Evolutionary conservation across 2,888 invertebrate species (phyloP).

Genomic region (Drosophila planitibia): DNA sequence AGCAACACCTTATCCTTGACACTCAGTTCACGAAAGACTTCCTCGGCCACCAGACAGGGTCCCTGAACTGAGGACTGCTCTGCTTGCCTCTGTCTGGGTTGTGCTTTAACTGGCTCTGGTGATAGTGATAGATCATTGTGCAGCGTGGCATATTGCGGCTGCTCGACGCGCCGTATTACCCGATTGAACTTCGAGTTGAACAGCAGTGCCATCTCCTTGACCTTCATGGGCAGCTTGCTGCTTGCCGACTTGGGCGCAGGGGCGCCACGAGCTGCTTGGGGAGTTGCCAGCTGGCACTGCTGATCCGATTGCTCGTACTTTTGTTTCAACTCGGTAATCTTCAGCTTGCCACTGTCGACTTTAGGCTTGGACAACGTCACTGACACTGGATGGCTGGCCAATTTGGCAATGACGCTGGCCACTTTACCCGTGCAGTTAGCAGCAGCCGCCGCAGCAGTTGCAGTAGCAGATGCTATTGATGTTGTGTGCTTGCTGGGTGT

Average conservation of each 20-base stretch:
- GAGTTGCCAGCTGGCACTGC: slow-evolving; percentile 10
- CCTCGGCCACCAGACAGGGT: slow-evolving; percentile 79
- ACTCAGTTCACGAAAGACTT: slow-evolving; percentile 79
- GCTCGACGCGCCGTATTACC: slow-evolving; percentile 64
- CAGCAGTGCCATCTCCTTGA: slow-evolving; percentile 81
- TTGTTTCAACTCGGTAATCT: slow-evolving; percentile 73
- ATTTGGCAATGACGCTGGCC: slow-evolving; percentile 68
- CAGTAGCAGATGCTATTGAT: neutral
- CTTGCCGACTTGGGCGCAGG: neutral
- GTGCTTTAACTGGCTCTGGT: slow-evolving; percentile 45
- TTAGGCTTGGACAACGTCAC: slow-evolving; percentile 34
- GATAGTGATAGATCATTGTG: slow-evolving; percentile 68
- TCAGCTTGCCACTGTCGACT: slow-evolving; percentile 31
- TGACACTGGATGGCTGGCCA: slow-evolving; percentile 47
- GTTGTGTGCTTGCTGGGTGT: slow-evolving; percentile 50
- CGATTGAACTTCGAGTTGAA: slow-evolving; percentile 80
- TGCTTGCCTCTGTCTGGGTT: neutral
- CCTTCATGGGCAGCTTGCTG: slow-evolving; percentile 64
- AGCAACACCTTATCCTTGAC: slow-evolving; percentile 83
- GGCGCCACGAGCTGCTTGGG: slow-evolving; percentile 37
- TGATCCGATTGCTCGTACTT: slow-evolving; percentile 66
- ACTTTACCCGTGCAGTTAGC: slow-evolving; percentile 60
- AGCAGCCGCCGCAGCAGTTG: neutral
- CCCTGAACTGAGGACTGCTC: neutral
- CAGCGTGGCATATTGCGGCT: slow-evolving; percentile 55